A percentile compares a stretch with the other conserved stretches of the same genome.
Evolutionary conservation across 2,888 invertebrate genomes (phyloP).

Genomic region (Netelia melanura): DNA sequence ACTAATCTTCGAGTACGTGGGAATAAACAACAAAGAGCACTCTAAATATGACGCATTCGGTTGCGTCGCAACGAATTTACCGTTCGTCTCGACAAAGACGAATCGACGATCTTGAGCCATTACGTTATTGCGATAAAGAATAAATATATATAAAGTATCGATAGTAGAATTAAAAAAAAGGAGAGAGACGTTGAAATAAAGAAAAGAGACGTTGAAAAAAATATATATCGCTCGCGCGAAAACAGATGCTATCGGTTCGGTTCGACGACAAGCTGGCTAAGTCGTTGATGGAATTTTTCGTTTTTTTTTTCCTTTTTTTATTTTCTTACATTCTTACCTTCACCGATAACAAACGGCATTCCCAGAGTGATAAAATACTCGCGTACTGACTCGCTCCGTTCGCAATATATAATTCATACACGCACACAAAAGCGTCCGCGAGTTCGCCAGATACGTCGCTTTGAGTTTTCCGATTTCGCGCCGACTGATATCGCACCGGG

Average conservation of each 20-base stretch:
- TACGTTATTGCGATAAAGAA: slow-evolving; percentile 17
- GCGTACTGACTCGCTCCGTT: slow-evolving; percentile 28
- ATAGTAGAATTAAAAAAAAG: slow-evolving; percentile 2
- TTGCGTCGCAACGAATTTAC: slow-evolving; percentile 27
- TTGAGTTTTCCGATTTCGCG: not conserved
- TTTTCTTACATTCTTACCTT: slow-evolving; percentile 28
- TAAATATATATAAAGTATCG: not conserved
- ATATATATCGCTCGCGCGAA: slow-evolving; percentile 30
- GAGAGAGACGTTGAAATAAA: not conserved
- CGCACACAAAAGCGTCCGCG: slow-evolving; percentile 6
- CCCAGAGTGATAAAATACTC: slow-evolving; percentile 62
- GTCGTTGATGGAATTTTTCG: slow-evolving; percentile 63
- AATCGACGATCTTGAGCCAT: slow-evolving; percentile 38
- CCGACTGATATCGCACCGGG: not conserved
- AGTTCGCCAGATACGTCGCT: not conserved
- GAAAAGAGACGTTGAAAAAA: slow-evolving; percentile 12
- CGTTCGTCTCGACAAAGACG: slow-evolving; percentile 28
- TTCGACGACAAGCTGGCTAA: slow-evolving; percentile 67
- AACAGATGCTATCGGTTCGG: slow-evolving; percentile 52
- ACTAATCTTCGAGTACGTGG: slow-evolving; percentile 7
- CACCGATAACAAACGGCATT: slow-evolving; percentile 65
- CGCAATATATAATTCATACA: slow-evolving; percentile 15
- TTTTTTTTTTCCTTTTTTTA: slow-evolving; percentile 31
- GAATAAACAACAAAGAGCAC: slow-evolving; percentile 53
- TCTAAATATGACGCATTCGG: slow-evolving; percentile 52